Percentiles rank a stretch among this genome's conserved stretches.
Conservation (phyloP, 2,888 invertebrate species). For the Strigamia transsilvanica region DNA sequence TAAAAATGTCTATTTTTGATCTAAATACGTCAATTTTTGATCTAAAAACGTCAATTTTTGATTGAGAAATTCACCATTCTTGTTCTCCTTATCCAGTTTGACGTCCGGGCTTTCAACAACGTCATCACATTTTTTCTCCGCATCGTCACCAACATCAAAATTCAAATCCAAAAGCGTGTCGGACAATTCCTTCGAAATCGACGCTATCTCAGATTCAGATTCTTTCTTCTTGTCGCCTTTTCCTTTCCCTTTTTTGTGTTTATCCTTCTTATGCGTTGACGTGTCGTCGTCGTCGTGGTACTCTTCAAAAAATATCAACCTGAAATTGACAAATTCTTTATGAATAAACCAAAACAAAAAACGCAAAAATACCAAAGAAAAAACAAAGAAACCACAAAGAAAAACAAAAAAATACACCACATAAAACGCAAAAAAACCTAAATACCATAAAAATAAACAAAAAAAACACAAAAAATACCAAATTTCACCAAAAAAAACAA, state of each 20-base stretch:
- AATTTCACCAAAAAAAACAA: too few species aligned
- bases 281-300: conserved; percentile 59
- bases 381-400: neutral
- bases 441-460: too few species aligned
- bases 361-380: neutral
- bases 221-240: conserved; percentile 24
- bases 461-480: too few species aligned
- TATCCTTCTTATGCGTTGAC: neutral
- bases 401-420: too few species aligned
- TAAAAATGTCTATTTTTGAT: too few species aligned
- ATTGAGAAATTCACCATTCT: neutral
- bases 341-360: too few species aligned
- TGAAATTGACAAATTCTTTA: conserved; percentile 52
- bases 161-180: conserved; percentile 21
- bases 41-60: neutral
- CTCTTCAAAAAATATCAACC: conserved; percentile 59
- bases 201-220: neutral
- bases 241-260: neutral
- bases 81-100: too few species aligned
- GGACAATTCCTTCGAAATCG: neutral
- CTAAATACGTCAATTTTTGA: too few species aligned
- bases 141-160: neutral
- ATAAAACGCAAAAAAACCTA: too few species aligned
- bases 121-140: neutral
- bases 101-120: too few species aligned